phyloP scores from a whole-genome alignment of 2,888 invertebrate genomes.

The Drosophila nr. medialis region DNA sequence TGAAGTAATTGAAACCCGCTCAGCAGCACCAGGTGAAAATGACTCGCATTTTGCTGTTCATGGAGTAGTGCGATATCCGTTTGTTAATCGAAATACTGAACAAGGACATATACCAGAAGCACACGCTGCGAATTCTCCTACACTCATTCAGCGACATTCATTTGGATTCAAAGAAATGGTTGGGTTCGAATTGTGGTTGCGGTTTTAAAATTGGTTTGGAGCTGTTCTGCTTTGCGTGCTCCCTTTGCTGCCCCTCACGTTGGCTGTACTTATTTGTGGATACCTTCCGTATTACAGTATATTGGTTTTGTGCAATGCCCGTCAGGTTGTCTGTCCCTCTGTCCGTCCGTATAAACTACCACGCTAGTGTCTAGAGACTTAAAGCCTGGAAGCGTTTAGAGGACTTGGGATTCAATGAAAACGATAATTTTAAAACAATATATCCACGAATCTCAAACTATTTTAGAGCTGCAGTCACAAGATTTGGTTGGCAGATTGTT shows the following conservation, averaged over 20 bases:
- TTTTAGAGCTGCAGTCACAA: neutral
- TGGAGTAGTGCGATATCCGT: slow-evolving; percentile 62
- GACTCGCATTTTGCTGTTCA: slow-evolving; percentile 41
- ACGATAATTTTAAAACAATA: neutral
- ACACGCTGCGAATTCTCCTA: neutral
- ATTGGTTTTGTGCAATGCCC: neutral
- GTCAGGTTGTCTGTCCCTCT: neutral
- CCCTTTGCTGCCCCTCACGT: neutral
- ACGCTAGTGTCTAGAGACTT: neutral
- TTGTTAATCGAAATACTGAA: slow-evolving; percentile 64
- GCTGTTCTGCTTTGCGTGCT: neutral
- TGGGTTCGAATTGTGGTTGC: slow-evolving; percentile 16
- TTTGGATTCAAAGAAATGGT: slow-evolving; percentile 45
- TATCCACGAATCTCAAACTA: neutral
- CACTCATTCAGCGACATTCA: slow-evolving; percentile 9
- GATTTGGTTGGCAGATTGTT: neutral
- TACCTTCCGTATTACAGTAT: neutral
- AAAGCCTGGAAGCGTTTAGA: neutral
- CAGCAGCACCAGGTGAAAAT: slow-evolving; percentile 4
- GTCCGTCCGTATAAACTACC: neutral
- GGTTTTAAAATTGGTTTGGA: slow-evolving; percentile 4
- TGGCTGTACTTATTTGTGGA: neutral
- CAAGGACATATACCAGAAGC: slow-evolving; percentile 1
- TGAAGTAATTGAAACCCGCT: slow-evolving; percentile 30
- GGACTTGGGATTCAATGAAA: neutral